A percentile compares a stretch with the other conserved stretches of the same genome.
These are phyloP conservation scores for Gallinago solitaria DNA, from an alignment of 2,797 vertebrate species.

Conservation along the genomic window DNA sequence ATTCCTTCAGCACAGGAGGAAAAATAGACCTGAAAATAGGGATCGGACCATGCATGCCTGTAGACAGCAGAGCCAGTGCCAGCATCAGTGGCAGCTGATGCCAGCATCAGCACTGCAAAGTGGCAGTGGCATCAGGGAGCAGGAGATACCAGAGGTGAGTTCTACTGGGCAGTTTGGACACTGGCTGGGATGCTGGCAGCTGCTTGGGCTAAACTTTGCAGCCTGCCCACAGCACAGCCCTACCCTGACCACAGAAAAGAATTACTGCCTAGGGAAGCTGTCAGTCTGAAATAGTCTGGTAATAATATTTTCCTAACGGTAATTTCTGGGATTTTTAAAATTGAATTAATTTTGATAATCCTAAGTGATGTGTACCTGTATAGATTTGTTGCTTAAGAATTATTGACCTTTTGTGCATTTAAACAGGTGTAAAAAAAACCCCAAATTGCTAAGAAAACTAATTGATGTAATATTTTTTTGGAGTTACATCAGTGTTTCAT, in stretches of 20 bases:
- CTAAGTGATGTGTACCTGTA: background rate
- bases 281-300: background rate
- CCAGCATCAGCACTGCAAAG: background rate
- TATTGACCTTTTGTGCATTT: background rate
- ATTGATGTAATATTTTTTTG: background rate
- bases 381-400: background rate
- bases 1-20: background rate
- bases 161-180: background rate
- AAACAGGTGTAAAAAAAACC: background rate
- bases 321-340: background rate
- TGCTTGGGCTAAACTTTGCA: background rate
- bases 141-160: background rate
- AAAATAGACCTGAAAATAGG: background rate
- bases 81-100: background rate
- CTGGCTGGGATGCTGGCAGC: background rate
- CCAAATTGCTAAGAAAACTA: background rate
- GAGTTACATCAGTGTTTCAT: background rate
- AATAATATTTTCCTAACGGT: background rate
- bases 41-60: rapidly evolving
- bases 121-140: background rate
- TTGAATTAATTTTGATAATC: background rate
- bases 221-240: background rate
- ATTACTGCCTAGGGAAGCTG: background rate
- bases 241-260: background rate
- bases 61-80: background rate